Conservation (phyloP, 2,888 invertebrate genomes). For the Eudemis profundana region DNA sequence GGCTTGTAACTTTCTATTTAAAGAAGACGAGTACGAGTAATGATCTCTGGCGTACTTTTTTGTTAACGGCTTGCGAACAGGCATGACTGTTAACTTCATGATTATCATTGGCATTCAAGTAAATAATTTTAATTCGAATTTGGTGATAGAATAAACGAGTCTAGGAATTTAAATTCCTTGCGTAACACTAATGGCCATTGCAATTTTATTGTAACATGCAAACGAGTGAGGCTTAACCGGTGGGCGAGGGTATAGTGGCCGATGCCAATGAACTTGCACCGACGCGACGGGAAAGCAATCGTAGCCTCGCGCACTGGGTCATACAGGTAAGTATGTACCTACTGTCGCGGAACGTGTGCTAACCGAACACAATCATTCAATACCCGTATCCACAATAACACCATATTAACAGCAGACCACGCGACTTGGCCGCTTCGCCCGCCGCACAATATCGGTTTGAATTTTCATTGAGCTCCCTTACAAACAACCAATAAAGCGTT, state of each 20-base stretch:
- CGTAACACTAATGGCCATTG: conserved; percentile 34
- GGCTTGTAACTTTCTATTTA: conserved; percentile 77
- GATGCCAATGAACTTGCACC: conserved; percentile 80
- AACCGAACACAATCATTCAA: conserved; percentile 59
- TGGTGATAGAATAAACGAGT: conserved; percentile 12
- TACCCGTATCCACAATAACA: conserved; percentile 58
- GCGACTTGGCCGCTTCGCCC: conserved; percentile 60
- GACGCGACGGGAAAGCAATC: conserved; percentile 76
- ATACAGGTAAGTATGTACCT: conserved; percentile 56
- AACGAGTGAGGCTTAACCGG: conserved; percentile 65
- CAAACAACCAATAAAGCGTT: conserved; percentile 61
- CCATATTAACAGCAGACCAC: conserved; percentile 54
- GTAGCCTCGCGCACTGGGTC: conserved; percentile 74
- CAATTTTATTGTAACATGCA: conserved; percentile 68
- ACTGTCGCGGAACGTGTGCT: conserved; percentile 65
- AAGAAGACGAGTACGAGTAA: conserved; percentile 49
- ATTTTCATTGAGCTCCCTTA: conserved; percentile 61
- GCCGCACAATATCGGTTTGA: conserved; percentile 62
- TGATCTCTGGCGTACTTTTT: conserved; percentile 1
- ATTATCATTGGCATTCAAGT: neutral
- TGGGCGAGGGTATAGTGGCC: conserved; percentile 54
- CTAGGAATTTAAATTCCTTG: conserved; percentile 21
- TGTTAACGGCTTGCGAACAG: conserved; percentile 8
- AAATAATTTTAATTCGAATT: neutral
- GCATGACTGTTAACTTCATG: conserved; percentile 16